Evolutionary conservation across 2,888 invertebrate species (phyloP).

Genomic region (Ashinkailepas kermadecensis): DNA sequence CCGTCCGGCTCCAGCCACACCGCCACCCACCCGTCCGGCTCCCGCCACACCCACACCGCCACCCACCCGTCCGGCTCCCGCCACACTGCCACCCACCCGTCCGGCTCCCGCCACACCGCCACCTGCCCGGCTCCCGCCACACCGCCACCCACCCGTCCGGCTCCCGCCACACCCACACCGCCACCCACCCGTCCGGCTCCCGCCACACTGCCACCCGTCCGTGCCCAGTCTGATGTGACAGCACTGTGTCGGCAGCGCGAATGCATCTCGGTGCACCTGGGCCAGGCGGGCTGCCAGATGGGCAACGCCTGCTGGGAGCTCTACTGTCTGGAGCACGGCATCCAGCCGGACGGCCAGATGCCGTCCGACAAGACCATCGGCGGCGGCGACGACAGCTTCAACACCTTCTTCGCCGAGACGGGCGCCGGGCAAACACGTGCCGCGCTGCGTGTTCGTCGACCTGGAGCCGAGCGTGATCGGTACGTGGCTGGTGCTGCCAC

Average conservation of each 20-base stretch:
- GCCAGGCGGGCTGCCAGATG: conserved; percentile 48
- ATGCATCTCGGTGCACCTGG: conserved; percentile 44
- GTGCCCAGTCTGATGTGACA: too few relatives aligned
- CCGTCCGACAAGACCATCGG: conserved; percentile 38
- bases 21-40: too few relatives aligned
- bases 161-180: too few relatives aligned
- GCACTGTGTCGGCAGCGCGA: conserved; percentile 27
- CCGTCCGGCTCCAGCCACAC: too few relatives aligned
- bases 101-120: too few relatives aligned
- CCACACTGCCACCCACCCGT: too few relatives aligned
- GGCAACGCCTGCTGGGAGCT: conserved; percentile 52
- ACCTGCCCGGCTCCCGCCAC: too few relatives aligned
- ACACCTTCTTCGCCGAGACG: conserved; percentile 58
- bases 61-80: too few relatives aligned
- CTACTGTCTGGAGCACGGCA: conserved; percentile 50
- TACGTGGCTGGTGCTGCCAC: not conserved
- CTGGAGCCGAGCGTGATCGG: conserved; percentile 76
- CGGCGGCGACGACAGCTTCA: conserved; percentile 54
- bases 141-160: too few relatives aligned
- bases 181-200: too few relatives aligned
- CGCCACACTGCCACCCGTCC: too few relatives aligned
- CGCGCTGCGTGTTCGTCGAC: conserved; percentile 77
- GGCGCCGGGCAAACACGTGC: conserved; percentile 82
- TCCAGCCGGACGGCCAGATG: conserved; percentile 45
- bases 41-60: too few relatives aligned